Evolutionary conservation across 2,888 invertebrate species (phyloP), one percentile per base, ranked within the genome.

Genomic region (Empis stercorea): DNA sequence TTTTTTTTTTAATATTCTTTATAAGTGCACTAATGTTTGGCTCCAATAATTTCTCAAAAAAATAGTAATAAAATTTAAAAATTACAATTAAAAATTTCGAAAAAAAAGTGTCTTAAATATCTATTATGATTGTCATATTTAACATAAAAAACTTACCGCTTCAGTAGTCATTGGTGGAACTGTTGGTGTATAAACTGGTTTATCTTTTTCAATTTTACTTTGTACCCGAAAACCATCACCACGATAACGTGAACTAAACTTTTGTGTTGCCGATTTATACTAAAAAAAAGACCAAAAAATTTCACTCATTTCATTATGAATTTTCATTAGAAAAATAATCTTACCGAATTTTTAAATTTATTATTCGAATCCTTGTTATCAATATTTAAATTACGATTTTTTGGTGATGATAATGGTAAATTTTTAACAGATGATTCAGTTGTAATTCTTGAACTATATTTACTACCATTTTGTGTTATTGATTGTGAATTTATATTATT

Each of bases 61-160:
- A 13, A 13, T 32, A 32, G 9, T n/a, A n/a, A 13, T 37, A 10
- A 4, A 20, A 20, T 4, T 27, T 27, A 27, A 27, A 27, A 7
- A 27, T 27, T 27, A 27, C 9, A 27, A 27, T 27, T 27, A 27
- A 27, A 27, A 27, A 27, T 27, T 27, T 27, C 23, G 23, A 27
- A 7, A 27, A n/a, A 20, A 20, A 27, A 27, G 23, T 27, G 23
- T 27, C 23, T 27, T 27, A 27, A 27, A 27, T n/a, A n/a, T n/a
- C n/a, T n/a, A 27, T 9, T 27, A 27, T 27, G 7, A 27, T n/a
- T n/a, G n/a, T n/a, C n/a, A n/a, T n/a, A n/a, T n/a, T n/a, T n/a
- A n/a, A n/a, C n/a, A n/a, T n/a, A n/a, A n/a, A n/a, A 44, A 42
- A 55, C 59, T 57, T 56, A 59, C 59, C 48, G 58, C 49, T 42